Evolutionary conservation across 2,797 vertebrate genomes (phyloP), one percentile per base, ranked within the genome.

Genomic region (Sebastes wilsoni): DNA sequence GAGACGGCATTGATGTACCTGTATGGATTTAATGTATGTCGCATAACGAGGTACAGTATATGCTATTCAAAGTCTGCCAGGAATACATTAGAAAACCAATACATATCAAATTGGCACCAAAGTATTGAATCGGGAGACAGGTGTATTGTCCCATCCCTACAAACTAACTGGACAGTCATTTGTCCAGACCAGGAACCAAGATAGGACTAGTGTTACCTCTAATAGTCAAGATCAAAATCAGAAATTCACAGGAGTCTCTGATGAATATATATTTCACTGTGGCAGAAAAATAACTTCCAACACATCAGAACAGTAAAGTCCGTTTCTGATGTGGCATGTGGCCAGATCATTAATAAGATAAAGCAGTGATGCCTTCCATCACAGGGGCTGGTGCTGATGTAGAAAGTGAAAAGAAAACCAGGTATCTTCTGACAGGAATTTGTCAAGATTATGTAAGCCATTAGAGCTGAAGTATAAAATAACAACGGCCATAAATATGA

Each of bases 401-500:
- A 67, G 66, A 69, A 64, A 27, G 11, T 6, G 22, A 70, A 38
- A 38, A 77, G 56, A 61, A 77, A 80, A 62, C 6, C 66, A 32
- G 30, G 52, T 34, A 59, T 70, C 34, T 54, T 62, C 62, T 36
- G 71, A 49, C 60, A 38, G 34, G 49, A 62, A 80, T 84, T 34
- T 77, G 77, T 85, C 82, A 86, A 10, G 30, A 42, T 38, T 27
- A 36, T 73, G 72, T 91, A 64, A 85, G 59, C 66, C 55, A 68
- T 81, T 73, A 80, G 42, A 72, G 61, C 49, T 30, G 18, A 72
- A 80, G 75, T 27, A 20, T 70, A 76, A 80, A 72, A 71, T 25
- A 79, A 82, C 22, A 66, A 65, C 34, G 7, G 18, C 3, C 60
- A 87, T 84, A 61, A 85, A 81, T 81, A 79, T 77, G 8, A 89